Percentiles rank a stretch among this genome's conserved stretches.
phyloP scores from a whole-genome alignment of 2,113 vertebrate genomes.

The Nestor notabilis region DNA sequence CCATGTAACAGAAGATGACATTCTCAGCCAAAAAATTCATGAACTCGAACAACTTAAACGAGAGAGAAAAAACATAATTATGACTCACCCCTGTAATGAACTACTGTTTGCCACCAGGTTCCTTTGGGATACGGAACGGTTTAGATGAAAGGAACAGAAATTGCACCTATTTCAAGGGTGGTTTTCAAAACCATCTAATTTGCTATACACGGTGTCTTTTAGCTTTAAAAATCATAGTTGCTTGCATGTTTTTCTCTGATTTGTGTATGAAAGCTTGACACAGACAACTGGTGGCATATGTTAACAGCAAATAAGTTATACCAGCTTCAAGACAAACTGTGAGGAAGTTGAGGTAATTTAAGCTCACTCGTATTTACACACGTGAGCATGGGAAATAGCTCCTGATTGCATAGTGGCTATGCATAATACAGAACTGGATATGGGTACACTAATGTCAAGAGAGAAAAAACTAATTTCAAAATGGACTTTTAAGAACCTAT shows the following conservation, averaged over 20 bases:
- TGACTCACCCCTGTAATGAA: neutral
- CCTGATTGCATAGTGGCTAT: neutral
- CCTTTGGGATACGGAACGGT: neutral
- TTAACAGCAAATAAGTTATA: neutral
- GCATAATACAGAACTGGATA: neutral
- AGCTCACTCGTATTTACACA: neutral
- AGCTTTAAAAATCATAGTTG: neutral
- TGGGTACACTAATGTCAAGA: neutral
- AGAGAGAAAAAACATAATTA: conserved; percentile 60
- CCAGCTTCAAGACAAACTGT: neutral
- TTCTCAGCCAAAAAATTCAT: conserved; percentile 90
- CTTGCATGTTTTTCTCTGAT: neutral
- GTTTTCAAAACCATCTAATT: neutral
- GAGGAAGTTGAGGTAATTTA: neutral
- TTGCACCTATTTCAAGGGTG: neutral
- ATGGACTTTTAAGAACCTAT: neutral
- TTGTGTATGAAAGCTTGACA: neutral
- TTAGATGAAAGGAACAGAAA: neutral
- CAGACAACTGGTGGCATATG: neutral
- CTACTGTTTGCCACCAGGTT: neutral
- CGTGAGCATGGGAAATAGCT: neutral
- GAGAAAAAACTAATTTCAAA: neutral
- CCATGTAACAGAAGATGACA: conserved; percentile 90
- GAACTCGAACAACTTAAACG: conserved; percentile 87
- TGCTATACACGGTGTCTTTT: neutral